These are phyloP conservation scores for Diuraphis noxia DNA, from an alignment of 1,140 invertebrate species.

Conservation along the genomic window DNA sequence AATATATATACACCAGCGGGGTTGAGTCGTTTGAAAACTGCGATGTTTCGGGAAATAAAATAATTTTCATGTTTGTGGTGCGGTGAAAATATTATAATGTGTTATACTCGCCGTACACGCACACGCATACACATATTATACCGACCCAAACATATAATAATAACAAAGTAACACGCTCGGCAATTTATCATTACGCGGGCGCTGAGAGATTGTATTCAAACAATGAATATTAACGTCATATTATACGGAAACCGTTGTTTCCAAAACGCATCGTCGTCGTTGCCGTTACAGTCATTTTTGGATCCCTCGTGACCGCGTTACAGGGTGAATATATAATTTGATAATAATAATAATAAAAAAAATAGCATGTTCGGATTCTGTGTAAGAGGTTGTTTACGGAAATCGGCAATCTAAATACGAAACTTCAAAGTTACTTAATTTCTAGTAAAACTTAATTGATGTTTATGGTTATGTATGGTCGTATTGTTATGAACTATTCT, in stretches of 20 bases:
- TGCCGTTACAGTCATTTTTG: background rate
- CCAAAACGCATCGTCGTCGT: conserved; percentile 42
- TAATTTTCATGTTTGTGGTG: conserved; percentile 4
- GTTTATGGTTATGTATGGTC: too few relatives aligned
- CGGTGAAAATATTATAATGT: background rate
- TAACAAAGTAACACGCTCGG: background rate
- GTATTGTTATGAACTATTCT: too few relatives aligned
- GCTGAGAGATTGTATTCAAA: background rate
- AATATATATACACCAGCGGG: background rate
- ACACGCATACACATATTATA: background rate
- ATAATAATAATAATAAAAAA: background rate
- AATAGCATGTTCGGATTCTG: background rate
- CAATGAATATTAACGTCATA: conserved; percentile 47
- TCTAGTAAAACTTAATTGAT: too few relatives aligned
- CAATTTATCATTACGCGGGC: conserved; percentile 15
- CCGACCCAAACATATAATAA: background rate
- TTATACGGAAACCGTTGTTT: conserved; percentile 53
- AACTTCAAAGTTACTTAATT: background rate
- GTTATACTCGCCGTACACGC: background rate
- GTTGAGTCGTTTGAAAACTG: background rate
- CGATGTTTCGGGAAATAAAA: background rate
- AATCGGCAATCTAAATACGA: background rate
- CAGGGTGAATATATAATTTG: background rate
- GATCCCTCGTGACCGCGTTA: background rate
- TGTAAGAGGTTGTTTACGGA: background rate